Conservation (phyloP, 2,888 invertebrate genomes). For the Auanema sp. region DNA sequence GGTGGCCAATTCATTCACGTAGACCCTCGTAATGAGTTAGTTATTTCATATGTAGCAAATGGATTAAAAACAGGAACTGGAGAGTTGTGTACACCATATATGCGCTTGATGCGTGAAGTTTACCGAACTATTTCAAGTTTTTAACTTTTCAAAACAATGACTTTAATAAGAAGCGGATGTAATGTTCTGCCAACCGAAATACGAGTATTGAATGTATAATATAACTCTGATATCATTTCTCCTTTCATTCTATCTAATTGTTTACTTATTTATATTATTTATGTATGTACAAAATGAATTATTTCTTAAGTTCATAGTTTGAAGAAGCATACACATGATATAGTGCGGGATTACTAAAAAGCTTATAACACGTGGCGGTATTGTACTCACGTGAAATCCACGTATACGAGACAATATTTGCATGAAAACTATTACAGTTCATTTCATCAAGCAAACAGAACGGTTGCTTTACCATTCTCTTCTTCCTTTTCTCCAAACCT, state of each 20-base stretch:
- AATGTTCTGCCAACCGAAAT: neutral
- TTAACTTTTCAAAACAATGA: neutral
- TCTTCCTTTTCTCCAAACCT: too few relatives aligned
- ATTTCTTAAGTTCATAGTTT: too few relatives aligned
- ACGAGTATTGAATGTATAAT: slow-evolving; percentile 6
- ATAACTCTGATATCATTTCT: neutral
- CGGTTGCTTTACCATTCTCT: too few relatives aligned
- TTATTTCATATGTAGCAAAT: slow-evolving; percentile 53
- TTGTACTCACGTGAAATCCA: too few relatives aligned
- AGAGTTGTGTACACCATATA: slow-evolving; percentile 52
- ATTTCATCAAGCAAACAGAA: too few relatives aligned
- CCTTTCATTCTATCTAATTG: neutral
- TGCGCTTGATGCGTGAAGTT: slow-evolving; percentile 42
- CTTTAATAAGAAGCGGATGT: neutral
- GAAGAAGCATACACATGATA: too few relatives aligned
- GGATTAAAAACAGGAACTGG: slow-evolving; percentile 58
- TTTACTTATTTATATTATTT: too few relatives aligned
- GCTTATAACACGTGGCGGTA: too few relatives aligned
- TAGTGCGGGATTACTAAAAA: too few relatives aligned
- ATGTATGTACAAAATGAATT: too few relatives aligned
- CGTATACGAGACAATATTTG: too few relatives aligned
- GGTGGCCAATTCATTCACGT: slow-evolving; percentile 57
- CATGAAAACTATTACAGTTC: too few relatives aligned
- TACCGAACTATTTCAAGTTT: slow-evolving; percentile 26
- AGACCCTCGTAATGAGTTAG: slow-evolving; percentile 41